These are phyloP conservation scores for Pantelozetes paolii DNA, from an alignment of 2,888 invertebrate genomes.

Conservation along the genomic window DNA sequence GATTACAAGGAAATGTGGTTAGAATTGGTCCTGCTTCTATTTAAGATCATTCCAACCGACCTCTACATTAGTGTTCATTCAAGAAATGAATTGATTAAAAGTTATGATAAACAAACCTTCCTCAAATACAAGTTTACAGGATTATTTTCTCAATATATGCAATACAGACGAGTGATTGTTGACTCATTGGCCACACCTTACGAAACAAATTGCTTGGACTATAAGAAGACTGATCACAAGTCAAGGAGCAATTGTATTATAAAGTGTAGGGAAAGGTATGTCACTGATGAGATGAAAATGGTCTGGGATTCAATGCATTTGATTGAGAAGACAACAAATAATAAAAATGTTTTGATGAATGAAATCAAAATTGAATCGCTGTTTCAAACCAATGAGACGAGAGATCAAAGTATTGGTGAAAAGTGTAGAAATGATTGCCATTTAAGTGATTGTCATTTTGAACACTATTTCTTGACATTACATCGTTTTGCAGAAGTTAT, in stretches of 20 bases:
- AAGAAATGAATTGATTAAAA: not conserved
- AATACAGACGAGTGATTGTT: not conserved
- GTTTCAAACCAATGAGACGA: too few relatives aligned
- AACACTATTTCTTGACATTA: too few relatives aligned
- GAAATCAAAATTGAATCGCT: too few relatives aligned
- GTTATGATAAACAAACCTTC: not conserved
- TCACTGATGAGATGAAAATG: not conserved
- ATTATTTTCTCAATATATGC: not conserved
- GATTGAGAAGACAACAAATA: too few relatives aligned
- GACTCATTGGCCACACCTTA: not conserved
- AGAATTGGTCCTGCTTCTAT: not conserved
- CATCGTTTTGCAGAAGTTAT: too few relatives aligned
- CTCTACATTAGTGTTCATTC: not conserved
- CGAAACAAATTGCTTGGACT: not conserved
- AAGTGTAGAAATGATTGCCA: too few relatives aligned
- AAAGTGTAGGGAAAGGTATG: not conserved
- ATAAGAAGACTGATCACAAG: not conserved
- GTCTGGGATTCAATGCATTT: not conserved
- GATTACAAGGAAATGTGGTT: too few relatives aligned
- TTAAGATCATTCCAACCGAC: not conserved
- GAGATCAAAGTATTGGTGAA: too few relatives aligned
- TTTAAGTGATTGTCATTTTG: too few relatives aligned
- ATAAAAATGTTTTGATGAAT: too few relatives aligned
- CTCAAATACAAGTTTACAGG: not conserved
- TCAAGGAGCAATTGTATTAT: not conserved